A percentile compares a stretch with the other conserved stretches of the same genome.
Conservation (phyloP, 2,113 vertebrate species). For the Perca flavescens region DNA sequence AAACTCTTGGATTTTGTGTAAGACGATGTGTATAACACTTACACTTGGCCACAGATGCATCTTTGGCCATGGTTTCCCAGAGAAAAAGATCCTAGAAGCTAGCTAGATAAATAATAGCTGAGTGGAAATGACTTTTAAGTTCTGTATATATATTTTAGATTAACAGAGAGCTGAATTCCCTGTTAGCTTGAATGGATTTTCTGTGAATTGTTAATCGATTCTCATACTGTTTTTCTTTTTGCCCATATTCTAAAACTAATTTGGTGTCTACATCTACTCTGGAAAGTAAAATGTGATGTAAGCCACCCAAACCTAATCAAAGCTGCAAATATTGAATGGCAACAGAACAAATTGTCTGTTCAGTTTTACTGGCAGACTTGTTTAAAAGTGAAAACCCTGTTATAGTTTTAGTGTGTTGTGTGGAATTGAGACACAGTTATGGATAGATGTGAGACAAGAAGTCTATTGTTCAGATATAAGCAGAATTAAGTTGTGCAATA, state of each 20-base stretch:
- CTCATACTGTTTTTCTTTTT: neutral
- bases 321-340: neutral
- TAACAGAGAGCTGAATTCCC: neutral
- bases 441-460: slow-evolving; percentile 12
- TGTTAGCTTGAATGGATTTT: neutral
- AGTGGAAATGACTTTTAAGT: neutral
- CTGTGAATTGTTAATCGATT: neutral
- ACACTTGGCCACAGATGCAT: neutral
- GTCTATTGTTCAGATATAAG: slow-evolving; percentile 29
- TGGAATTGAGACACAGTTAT: neutral
- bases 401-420: neutral
- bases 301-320: slow-evolving; percentile 9
- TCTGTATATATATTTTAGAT: neutral
- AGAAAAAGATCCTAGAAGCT: neutral
- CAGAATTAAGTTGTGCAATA: slow-evolving; percentile 44
- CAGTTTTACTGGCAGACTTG: neutral
- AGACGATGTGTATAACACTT: neutral
- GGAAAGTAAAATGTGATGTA: slow-evolving; percentile 5
- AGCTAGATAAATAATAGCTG: neutral
- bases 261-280: neutral
- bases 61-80: neutral
- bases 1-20: neutral
- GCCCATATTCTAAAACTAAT: neutral
- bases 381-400: slow-evolving; percentile 17
- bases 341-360: slow-evolving; percentile 3